Percentiles rank a stretch among this genome's conserved stretches.
These are phyloP conservation scores for Ooceraea biroi DNA, from an alignment of 1,140 invertebrate species.

Conservation along the genomic window DNA sequence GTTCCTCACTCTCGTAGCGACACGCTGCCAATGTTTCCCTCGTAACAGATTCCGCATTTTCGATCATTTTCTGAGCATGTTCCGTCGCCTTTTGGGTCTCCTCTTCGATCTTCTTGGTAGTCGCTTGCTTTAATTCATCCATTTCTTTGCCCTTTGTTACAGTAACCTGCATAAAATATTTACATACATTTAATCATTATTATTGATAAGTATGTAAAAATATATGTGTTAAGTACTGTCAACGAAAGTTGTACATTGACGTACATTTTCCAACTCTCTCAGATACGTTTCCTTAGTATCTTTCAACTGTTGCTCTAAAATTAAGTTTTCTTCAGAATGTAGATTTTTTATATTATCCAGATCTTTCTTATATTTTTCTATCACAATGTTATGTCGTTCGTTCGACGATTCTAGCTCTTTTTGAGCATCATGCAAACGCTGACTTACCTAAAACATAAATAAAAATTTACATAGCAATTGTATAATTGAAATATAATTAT, in stretches of 20 bases:
- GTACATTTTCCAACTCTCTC: slow-evolving; percentile 78
- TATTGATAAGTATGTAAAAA: slow-evolving; percentile 12
- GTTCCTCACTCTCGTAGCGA: slow-evolving; percentile 80
- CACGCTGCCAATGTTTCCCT: slow-evolving; percentile 81
- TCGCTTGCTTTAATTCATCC: slow-evolving; percentile 74
- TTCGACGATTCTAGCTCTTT: slow-evolving; percentile 73
- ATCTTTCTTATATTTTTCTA: slow-evolving; percentile 76
- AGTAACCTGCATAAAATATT: slow-evolving; percentile 68
- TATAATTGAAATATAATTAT: background rate
- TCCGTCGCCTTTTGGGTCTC: slow-evolving; percentile 77
- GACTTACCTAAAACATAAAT: slow-evolving; percentile 66
- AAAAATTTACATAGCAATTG: slow-evolving; percentile 11
- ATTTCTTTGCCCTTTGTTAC: slow-evolving; percentile 77
- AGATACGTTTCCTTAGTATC: slow-evolving; percentile 72
- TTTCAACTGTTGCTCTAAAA: slow-evolving; percentile 73
- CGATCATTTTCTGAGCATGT: slow-evolving; percentile 78
- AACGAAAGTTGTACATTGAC: background rate
- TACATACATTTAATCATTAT: slow-evolving; percentile 25
- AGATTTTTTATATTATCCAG: slow-evolving; percentile 72
- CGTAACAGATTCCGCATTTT: slow-evolving; percentile 81
- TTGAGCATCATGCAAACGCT: slow-evolving; percentile 65
- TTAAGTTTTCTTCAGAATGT: slow-evolving; percentile 72
- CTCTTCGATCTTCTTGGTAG: slow-evolving; percentile 77
- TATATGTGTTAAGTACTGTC: background rate
- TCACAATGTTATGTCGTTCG: slow-evolving; percentile 54